Evolutionary conservation across 1,140 invertebrate species (phyloP).

Genomic region (Neodiprion pinetum): DNA sequence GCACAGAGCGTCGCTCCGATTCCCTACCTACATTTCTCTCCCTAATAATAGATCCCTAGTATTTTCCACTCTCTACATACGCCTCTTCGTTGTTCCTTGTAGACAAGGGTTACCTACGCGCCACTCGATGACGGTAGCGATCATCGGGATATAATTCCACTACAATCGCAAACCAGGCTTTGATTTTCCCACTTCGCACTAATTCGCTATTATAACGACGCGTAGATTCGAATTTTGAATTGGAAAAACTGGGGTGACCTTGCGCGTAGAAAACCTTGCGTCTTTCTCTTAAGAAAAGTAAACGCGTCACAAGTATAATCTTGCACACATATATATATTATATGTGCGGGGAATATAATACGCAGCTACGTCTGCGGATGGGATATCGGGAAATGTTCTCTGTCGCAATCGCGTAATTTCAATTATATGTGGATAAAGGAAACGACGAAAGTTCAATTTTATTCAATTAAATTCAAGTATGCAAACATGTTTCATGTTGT

Average conservation of each 20-base stretch:
- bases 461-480: too few species aligned
- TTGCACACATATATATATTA: too few species aligned
- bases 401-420: too few species aligned
- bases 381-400: too few species aligned
- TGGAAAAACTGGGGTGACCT: background rate
- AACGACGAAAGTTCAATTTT: too few species aligned
- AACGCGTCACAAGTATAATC: background rate
- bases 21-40: slow-evolving; percentile 3
- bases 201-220: background rate
- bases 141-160: background rate
- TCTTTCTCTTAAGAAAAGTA: background rate
- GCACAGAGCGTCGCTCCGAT: background rate
- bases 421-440: too few species aligned
- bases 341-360: too few species aligned
- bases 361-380: too few species aligned
- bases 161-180: background rate
- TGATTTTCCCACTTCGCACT: background rate
- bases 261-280: background rate
- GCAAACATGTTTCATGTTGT: too few species aligned
- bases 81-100: background rate
- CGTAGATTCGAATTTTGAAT: background rate
- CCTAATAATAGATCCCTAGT: slow-evolving; percentile 4
- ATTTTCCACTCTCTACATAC: background rate
- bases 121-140: background rate
- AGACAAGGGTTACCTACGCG: too few species aligned